phyloP scores from a whole-genome alignment of 2,888 invertebrate genomes.

The Tipula lateralis region DNA sequence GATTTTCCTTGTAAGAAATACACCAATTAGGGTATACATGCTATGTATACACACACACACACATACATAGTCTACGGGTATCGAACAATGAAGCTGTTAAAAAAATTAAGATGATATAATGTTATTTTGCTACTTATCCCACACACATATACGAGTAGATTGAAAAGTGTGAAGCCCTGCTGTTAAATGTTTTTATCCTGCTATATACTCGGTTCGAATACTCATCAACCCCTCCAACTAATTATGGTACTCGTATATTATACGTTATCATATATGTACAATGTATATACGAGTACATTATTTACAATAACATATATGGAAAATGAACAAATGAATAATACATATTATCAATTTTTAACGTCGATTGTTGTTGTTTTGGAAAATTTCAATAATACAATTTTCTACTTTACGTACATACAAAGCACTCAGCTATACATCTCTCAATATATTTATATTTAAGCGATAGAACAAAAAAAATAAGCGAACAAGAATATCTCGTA shows the following conservation, averaged over 20 bases:
- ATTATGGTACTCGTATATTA: too few relatives aligned
- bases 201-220: background rate
- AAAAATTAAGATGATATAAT: background rate
- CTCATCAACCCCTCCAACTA: background rate
- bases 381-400: background rate
- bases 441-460: background rate
- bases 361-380: background rate
- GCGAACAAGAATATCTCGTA: background rate
- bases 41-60: too few relatives aligned
- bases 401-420: background rate
- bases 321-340: background rate
- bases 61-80: background rate
- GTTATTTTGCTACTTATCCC: background rate
- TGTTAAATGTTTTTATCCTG: background rate
- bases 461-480: background rate
- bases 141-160: background rate
- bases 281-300: background rate
- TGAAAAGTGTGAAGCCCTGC: background rate
- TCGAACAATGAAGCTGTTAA: background rate
- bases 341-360: background rate
- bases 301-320: background rate
- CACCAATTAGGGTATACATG: background rate
- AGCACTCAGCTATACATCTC: background rate
- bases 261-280: background rate
- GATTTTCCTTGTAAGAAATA: background rate